Percentiles rank a stretch among this genome's conserved stretches.
These are phyloP conservation scores for Vimba vimba DNA, from an alignment of 2,113 vertebrate species.

Conservation along the genomic window DNA sequence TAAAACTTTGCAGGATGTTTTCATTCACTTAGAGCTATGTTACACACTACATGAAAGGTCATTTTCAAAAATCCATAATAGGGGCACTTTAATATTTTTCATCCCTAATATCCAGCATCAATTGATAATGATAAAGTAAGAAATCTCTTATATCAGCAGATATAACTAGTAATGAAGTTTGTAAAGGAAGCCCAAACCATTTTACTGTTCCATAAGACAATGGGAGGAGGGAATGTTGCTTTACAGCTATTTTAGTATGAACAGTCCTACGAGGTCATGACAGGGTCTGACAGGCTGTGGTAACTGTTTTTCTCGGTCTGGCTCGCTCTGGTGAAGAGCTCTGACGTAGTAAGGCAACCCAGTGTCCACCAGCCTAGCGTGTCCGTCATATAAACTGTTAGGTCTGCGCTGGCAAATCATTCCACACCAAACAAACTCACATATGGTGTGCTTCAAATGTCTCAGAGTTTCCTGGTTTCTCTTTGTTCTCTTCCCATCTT, in stretches of 20 bases:
- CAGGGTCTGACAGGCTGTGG: neutral
- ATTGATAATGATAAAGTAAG: neutral
- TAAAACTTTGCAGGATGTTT: no score
- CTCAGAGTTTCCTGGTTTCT: conserved; percentile 71
- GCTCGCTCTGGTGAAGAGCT: neutral
- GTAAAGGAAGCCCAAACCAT: neutral
- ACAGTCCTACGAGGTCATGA: neutral
- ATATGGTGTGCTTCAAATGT: conserved; percentile 64
- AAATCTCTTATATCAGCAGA: neutral
- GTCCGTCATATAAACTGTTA: conserved; percentile 51
- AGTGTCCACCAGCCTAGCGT: neutral
- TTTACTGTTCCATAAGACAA: neutral
- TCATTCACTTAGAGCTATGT: no score
- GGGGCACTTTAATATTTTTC: neutral
- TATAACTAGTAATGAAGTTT: neutral
- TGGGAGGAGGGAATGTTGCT: neutral
- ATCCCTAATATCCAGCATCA: neutral
- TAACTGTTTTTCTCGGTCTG: neutral
- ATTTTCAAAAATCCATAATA: no score
- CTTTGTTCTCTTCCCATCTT: conserved; percentile 63
- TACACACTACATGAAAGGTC: no score
- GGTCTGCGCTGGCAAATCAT: conserved; percentile 43
- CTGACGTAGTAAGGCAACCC: conserved; percentile 2
- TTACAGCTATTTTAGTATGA: neutral
- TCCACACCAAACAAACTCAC: conserved; percentile 65